Conservation (phyloP, 2,888 invertebrate genomes). For the Synergus japonicus region DNA sequence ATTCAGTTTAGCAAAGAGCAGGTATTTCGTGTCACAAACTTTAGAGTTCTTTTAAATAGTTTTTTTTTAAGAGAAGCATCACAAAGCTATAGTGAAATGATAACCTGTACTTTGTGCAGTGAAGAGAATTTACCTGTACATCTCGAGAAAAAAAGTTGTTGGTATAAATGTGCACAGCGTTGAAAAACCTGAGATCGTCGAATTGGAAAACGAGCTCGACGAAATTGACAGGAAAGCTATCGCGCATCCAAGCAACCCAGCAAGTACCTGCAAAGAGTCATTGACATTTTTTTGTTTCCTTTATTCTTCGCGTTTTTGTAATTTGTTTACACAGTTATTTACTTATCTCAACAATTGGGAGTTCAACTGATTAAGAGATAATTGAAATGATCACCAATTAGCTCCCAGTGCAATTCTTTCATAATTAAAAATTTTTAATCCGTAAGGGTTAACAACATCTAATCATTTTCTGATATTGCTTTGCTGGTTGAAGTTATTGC, state of each 20-base stretch:
- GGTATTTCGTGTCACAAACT: neutral
- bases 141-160: conserved; percentile 86
- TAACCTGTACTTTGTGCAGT: neutral
- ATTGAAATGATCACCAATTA: conserved; percentile 11
- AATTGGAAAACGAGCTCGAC: conserved; percentile 86
- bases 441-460: neutral
- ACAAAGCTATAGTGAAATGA: conserved; percentile 26
- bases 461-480: neutral
- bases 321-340: neutral
- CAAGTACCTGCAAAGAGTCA: conserved; percentile 80
- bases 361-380: neutral
- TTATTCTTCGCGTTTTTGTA: neutral
- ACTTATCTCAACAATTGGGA: neutral
- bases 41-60: neutral
- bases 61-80: no score
- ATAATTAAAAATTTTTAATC: neutral
- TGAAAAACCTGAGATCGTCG: conserved; percentile 84
- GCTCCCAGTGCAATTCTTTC: neutral
- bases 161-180: conserved; percentile 82
- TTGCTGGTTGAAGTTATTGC: no score
- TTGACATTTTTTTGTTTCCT: conserved; percentile 23
- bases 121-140: conserved; percentile 80
- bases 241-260: conserved; percentile 88
- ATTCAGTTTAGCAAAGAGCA: neutral
- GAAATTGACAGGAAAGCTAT: conserved; percentile 79